phyloP scores from a whole-genome alignment of 1,140 invertebrate genomes.

The Drosophila leontia region DNA sequence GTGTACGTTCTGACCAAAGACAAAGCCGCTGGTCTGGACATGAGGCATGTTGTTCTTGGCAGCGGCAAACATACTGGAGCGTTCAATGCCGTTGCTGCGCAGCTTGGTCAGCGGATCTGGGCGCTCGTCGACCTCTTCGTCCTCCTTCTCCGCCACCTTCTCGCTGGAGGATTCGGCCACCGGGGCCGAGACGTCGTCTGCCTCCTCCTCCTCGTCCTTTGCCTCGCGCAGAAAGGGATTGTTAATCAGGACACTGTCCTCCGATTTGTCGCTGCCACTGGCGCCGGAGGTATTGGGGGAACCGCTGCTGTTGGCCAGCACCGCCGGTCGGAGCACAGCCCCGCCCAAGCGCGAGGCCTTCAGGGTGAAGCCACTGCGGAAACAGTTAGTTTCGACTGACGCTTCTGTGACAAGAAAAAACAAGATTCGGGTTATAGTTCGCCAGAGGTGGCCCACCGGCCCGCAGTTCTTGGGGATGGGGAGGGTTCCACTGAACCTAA shows the following conservation, averaged over 20 bases:
- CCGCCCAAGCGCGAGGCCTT: slow-evolving; percentile 75
- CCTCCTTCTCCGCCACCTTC: slow-evolving; percentile 59
- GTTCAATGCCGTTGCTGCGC: slow-evolving; percentile 79
- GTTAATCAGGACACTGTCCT: slow-evolving; percentile 46
- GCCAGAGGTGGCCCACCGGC: neutral
- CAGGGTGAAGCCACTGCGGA: slow-evolving; percentile 76
- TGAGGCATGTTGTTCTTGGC: slow-evolving; percentile 77
- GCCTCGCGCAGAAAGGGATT: slow-evolving; percentile 70
- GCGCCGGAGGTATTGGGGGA: slow-evolving; percentile 47
- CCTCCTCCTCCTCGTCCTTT: slow-evolving; percentile 61
- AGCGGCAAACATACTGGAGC: slow-evolving; percentile 73
- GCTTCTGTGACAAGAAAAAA: slow-evolving; percentile 72
- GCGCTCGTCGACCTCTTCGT: slow-evolving; percentile 74
- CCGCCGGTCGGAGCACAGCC: slow-evolving; percentile 73
- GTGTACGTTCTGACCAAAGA: slow-evolving; percentile 96
- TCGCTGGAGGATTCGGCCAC: slow-evolving; percentile 50
- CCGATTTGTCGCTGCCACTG: slow-evolving; percentile 45
- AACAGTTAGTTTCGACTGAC: slow-evolving; percentile 81
- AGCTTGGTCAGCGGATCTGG: slow-evolving; percentile 77
- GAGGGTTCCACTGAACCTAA: too few species aligned
- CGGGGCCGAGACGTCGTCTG: slow-evolving; percentile 30
- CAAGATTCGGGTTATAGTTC: slow-evolving; percentile 39
- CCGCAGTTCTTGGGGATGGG: neutral
- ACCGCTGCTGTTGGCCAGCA: slow-evolving; percentile 60
- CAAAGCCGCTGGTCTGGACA: slow-evolving; percentile 87